phyloP scores from a whole-genome alignment of 1,140 invertebrate species.

The Pissodes strobi region DNA sequence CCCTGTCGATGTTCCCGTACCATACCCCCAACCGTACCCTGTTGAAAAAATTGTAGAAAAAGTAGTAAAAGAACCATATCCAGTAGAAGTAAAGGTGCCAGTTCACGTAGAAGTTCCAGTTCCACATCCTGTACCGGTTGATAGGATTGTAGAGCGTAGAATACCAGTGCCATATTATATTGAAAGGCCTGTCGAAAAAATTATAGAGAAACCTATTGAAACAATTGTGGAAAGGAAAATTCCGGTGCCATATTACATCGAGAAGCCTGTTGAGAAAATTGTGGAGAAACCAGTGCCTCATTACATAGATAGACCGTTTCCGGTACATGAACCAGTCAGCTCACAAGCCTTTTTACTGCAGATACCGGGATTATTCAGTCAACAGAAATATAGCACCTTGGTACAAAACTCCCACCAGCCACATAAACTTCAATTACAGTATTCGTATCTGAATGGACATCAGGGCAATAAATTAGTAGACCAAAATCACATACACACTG shows the following conservation, averaged over 20 bases:
- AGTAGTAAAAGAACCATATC: constrained; percentile 58
- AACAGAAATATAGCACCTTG: constrained; percentile 28
- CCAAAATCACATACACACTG: no score
- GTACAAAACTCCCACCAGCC: constrained; percentile 11
- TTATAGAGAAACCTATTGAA: constrained; percentile 52
- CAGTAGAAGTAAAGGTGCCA: constrained; percentile 40
- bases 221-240: constrained; percentile 16
- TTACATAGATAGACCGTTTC: constrained; percentile 36
- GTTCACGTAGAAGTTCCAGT: constrained; percentile 44
- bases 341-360: constrained; percentile 31
- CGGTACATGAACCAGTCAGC: constrained; percentile 30
- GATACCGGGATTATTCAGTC: constrained; percentile 21
- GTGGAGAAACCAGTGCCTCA: constrained; percentile 57
- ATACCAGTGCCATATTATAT: constrained; percentile 48
- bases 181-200: constrained; percentile 52
- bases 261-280: constrained; percentile 42
- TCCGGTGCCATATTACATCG: constrained; percentile 48
- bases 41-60: constrained; percentile 61
- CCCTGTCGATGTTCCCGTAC: constrained; percentile 60
- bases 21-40: constrained; percentile 60
- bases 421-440: constrained; percentile 12
- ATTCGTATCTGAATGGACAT: constrained; percentile 2
- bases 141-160: constrained; percentile 20
- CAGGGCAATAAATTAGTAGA: no score
- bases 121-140: constrained; percentile 37